phyloP scores from a whole-genome alignment of 2,888 invertebrate species.

The Trichogramma dendrolimi region DNA sequence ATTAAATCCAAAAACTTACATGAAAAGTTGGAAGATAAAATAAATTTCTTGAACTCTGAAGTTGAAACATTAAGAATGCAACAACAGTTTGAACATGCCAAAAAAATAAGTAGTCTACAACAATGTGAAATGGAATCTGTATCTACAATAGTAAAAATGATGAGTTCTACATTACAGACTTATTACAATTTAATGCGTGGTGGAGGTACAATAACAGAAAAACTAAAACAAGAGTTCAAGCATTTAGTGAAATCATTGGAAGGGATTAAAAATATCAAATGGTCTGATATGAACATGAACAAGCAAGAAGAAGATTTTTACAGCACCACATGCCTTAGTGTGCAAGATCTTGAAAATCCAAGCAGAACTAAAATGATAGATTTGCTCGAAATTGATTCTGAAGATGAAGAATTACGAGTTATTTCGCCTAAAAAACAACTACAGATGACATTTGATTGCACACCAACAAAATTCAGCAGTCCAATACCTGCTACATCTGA shows the following conservation, averaged over 20 bases:
- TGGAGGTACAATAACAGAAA: conserved; percentile 58
- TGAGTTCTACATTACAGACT: conserved; percentile 58
- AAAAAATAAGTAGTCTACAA: conserved; percentile 52
- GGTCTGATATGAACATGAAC: conserved; percentile 55
- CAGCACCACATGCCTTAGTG: conserved; percentile 40
- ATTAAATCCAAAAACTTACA: conserved; percentile 35
- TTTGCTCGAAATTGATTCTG: conserved; percentile 21
- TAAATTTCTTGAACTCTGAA: conserved; percentile 34
- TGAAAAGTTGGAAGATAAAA: conserved; percentile 34
- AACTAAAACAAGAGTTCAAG: conserved; percentile 58
- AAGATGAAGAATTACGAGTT: conserved; percentile 24
- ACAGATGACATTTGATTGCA: conserved; percentile 16
- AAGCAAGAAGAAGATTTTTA: conserved; percentile 43
- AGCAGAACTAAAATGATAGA: conserved; percentile 35
- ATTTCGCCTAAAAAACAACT: conserved; percentile 8
- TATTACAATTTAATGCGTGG: conserved; percentile 60
- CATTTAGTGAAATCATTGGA: conserved; percentile 60
- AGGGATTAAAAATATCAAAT: conserved; percentile 60
- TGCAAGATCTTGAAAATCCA: conserved; percentile 38
- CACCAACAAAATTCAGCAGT: conserved; percentile 11
- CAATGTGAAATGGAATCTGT: conserved; percentile 57
- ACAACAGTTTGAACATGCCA: conserved; percentile 51
- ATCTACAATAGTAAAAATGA: conserved; percentile 54
- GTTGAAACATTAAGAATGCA: conserved; percentile 41
- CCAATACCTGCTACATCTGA: conserved; percentile 6